A percentile compares a stretch with the other conserved stretches of the same genome.
These are phyloP conservation scores for Poecilia velifera DNA, from an alignment of 2,797 vertebrate species.

Conservation along the genomic window DNA sequence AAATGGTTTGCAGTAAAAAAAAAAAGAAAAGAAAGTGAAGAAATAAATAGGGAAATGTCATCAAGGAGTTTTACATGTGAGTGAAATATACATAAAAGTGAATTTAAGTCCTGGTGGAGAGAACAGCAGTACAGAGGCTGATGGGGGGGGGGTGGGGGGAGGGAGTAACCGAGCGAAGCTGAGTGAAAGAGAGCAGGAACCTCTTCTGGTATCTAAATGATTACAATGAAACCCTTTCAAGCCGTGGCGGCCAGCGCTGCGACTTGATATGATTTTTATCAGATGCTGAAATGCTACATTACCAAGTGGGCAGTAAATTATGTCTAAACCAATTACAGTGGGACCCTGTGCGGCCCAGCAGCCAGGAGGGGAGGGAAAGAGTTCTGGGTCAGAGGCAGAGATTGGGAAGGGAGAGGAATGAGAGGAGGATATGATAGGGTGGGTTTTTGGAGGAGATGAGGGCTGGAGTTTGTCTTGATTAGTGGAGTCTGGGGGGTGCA, in stretches of 20 bases:
- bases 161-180: slow-evolving; percentile 21
- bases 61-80: slow-evolving; percentile 28
- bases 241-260: slow-evolving; percentile 80
- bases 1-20: slow-evolving; percentile 65
- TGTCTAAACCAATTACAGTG: slow-evolving; percentile 88
- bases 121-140: slow-evolving; percentile 33
- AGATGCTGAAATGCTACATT: slow-evolving; percentile 89
- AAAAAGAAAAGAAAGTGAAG: slow-evolving; percentile 6
- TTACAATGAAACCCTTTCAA: slow-evolving; percentile 86
- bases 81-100: slow-evolving; percentile 23
- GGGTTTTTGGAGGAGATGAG: slow-evolving; percentile 66
- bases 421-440: slow-evolving; percentile 76
- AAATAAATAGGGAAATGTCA: slow-evolving; percentile 23
- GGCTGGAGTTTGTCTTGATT: slow-evolving; percentile 87
- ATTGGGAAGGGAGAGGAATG: slow-evolving; percentile 67
- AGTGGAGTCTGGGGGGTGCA: slow-evolving; percentile 83
- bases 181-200: slow-evolving; percentile 63
- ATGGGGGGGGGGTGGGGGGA: background rate
- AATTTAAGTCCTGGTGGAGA: slow-evolving; percentile 19
- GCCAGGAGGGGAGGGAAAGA: slow-evolving; percentile 71
- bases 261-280: slow-evolving; percentile 91
- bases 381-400: slow-evolving; percentile 51
- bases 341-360: slow-evolving; percentile 78
- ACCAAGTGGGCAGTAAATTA: slow-evolving; percentile 92
- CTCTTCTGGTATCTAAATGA: slow-evolving; percentile 82